Evolutionary conservation across 2,113 vertebrate species (phyloP), one percentile per base, ranked within the genome.

Genomic region (Crypturellus undulatus): DNA sequence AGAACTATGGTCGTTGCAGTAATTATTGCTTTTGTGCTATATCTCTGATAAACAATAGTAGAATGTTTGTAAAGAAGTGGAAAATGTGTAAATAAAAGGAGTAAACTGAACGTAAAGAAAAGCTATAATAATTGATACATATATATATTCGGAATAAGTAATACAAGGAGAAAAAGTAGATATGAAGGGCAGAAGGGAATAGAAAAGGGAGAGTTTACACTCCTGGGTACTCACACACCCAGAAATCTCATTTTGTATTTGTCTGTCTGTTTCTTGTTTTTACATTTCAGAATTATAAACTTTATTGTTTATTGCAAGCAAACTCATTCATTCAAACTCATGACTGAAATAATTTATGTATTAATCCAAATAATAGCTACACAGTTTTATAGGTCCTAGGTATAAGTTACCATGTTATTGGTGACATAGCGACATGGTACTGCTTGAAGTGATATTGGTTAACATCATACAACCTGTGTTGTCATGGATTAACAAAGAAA

Each of bases 251-350:
- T 92, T 91, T 94, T 87, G 9, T 10, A 38, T 58, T 75, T 84
- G 14, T 73, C 76, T 71, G 10, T 88, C 47, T 90, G 14, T 72
- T 89, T 51, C 84, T 86, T 81, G 28, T 59, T 94, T 93, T 91
- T 87, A 64, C 5, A 12, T 34, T 95, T 85, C 59, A 52, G 45
- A 90, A 63, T 67, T 69, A 43, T 38, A 69, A 67, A 73, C 71
- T 5, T 85, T 78, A 30, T n/a, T 84, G 7, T 60, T 89, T 19
- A 78, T 28, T 52, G 32, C 71, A 34, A 30, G 11, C 3, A 90
- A 94, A 34, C 19, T 78, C 24, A 56, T 90, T 71, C n/a, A n/a
- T n/a, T n/a, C n/a, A n/a, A n/a, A n/a, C n/a, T 68, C 47, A 81
- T 79, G 56, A 6, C 26, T 71, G 11, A 60, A 30, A 9, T 59